Conservation (phyloP, 2,113 vertebrate genomes). For the Atlantisia rogersi region DNA sequence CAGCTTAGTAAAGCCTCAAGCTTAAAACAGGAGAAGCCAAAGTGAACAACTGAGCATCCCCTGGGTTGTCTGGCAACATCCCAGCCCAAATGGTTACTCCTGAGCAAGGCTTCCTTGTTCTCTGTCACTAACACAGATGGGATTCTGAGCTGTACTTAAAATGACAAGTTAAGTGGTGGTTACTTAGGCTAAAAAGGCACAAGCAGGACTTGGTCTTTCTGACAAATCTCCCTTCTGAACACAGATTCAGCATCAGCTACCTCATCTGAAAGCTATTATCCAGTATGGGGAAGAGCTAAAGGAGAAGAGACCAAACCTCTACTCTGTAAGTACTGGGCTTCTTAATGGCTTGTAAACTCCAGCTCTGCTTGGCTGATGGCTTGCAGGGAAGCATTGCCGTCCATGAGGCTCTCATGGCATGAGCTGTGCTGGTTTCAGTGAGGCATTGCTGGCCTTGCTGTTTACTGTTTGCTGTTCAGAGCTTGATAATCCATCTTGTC, state of each 20-base stretch:
- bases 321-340: slow-evolving; percentile 77
- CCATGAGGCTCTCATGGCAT: accelerated
- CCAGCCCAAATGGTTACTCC: not conserved
- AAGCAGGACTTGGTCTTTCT: not conserved
- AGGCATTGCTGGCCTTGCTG: not conserved
- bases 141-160: not conserved
- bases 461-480: not conserved
- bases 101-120: not conserved
- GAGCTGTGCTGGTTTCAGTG: accelerated
- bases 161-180: not conserved
- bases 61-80: not conserved
- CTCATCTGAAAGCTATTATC: slow-evolving; percentile 89
- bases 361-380: not conserved
- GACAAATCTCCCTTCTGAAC: not conserved
- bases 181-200: not conserved
- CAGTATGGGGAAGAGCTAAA: slow-evolving; percentile 83
- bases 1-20: not conserved
- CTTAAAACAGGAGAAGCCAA: not conserved
- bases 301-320: slow-evolving; percentile 82
- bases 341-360: accelerated
- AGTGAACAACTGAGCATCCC: not conserved
- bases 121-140: not conserved
- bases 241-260: slow-evolving; percentile 81
- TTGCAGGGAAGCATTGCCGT: not conserved
- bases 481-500: not conserved